Base-by-base conservation (phyloP, 2,888 invertebrate species). In the Bombylius major region DNA sequence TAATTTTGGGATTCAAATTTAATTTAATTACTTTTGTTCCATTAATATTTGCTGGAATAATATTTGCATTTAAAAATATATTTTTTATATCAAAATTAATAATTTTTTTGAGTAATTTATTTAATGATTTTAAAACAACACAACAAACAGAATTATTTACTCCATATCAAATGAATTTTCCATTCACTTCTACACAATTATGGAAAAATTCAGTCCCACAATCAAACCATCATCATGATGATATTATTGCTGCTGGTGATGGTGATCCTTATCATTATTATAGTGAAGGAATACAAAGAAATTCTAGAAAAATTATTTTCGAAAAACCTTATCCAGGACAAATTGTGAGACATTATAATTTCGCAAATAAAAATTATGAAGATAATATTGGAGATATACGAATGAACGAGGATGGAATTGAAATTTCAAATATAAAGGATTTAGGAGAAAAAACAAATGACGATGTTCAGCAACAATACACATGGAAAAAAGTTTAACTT, bases 1-100 rank as follows among this genome's bases (percentile, higher is more conserved):
- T 89, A 64, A 77, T 90, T 2, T 76, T 89, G 12, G 89, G 89
- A 8, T 79, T 89, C 62, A 89, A 89, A 72, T 87, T 90, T 66
- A 88, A 87, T 66, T 73, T 89, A 48, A 81, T 84, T 3, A 85
- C 87, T 1, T 69, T 90, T 57, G 73, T 89, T 14, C 89, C 89
- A 0, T 67, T 90, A 53, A 66, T 89, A 9, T 81, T 90, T 59
- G 87, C 87, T 1, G 67, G 82, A 9, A 71, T 89, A 45, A 79
- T 87, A 50, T 65, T 89, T 47, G 76, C 89, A 4, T 83, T 86
- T 31, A 89, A 89, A 66, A 90, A 90, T 66, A 87, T 88, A 0
- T 78, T 88, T 49, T 67, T 89, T 4, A 66, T 90, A 14, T 85
- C 86, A 50, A 89, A 90, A 68, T 60, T 89, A 52, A 87, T 87